Conservation (phyloP, 2,797 vertebrate species). For the Tapera naevia region DNA sequence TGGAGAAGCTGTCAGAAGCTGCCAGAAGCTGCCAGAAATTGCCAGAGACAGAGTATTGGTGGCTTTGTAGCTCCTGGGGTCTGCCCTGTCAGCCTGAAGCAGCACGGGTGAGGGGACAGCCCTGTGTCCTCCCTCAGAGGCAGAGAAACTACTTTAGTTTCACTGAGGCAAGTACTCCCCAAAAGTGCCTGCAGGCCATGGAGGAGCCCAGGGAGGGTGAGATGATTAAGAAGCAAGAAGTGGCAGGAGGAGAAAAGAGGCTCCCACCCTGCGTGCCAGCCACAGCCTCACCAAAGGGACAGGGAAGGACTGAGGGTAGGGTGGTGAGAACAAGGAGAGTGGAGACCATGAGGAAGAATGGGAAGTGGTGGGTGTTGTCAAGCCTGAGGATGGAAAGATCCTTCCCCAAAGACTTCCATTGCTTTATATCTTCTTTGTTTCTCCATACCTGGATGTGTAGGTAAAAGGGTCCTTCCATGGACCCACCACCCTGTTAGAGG, state of each 20-base stretch:
- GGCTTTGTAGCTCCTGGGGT: not conserved
- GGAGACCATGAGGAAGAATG: not conserved
- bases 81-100: fast-evolving
- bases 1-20: not conserved
- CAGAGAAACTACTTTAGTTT: not conserved
- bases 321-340: fast-evolving
- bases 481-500: not conserved
- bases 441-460: fast-evolving
- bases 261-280: fast-evolving
- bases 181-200: not conserved
- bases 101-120: fast-evolving
- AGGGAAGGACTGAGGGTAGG: not conserved
- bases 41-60: not conserved
- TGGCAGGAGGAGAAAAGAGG: not conserved
- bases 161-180: not conserved
- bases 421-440: not conserved
- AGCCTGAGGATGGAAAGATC: not conserved
- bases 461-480: not conserved
- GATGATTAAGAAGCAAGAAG: not conserved
- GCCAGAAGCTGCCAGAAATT: not conserved
- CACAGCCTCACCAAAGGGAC: fast-evolving
- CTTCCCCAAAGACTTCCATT: fast-evolving
- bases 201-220: fast-evolving
- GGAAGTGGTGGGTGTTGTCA: fast-evolving
- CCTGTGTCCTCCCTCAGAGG: fast-evolving